phyloP scores from a whole-genome alignment of 2,113 vertebrate species.

The Oreochromis aureus region DNA sequence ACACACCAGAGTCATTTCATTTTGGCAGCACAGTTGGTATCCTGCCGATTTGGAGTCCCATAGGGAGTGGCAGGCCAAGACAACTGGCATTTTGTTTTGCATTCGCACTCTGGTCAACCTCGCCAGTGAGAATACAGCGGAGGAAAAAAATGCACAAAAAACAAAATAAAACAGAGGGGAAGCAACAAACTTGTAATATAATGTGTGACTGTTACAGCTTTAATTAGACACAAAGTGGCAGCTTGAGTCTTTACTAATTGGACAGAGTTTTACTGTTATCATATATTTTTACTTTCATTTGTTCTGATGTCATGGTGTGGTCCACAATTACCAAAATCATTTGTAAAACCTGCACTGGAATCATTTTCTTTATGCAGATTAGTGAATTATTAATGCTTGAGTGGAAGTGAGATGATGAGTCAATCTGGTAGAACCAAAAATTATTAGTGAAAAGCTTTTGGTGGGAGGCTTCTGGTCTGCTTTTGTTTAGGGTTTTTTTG shows the following conservation, averaged over 20 bases:
- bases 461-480: neutral
- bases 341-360: neutral
- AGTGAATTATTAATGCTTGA: neutral
- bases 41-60: conserved; percentile 43
- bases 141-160: neutral
- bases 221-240: neutral
- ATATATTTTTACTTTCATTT: neutral
- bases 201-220: neutral
- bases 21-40: conserved; percentile 55
- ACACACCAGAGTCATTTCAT: conserved; percentile 60
- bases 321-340: neutral
- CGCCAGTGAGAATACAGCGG: neutral
- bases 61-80: conserved; percentile 45
- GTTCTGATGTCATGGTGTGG: neutral
- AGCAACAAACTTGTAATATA: neutral
- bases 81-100: conserved; percentile 30
- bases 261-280: neutral
- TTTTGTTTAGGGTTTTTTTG: neutral
- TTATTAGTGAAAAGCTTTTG: neutral
- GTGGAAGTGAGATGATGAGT: neutral
- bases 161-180: neutral
- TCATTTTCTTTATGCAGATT: neutral
- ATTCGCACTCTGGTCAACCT: neutral
- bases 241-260: neutral
- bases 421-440: neutral